Conservation (phyloP, 2,797 vertebrate species). For the Gouania willdenowi region DNA sequence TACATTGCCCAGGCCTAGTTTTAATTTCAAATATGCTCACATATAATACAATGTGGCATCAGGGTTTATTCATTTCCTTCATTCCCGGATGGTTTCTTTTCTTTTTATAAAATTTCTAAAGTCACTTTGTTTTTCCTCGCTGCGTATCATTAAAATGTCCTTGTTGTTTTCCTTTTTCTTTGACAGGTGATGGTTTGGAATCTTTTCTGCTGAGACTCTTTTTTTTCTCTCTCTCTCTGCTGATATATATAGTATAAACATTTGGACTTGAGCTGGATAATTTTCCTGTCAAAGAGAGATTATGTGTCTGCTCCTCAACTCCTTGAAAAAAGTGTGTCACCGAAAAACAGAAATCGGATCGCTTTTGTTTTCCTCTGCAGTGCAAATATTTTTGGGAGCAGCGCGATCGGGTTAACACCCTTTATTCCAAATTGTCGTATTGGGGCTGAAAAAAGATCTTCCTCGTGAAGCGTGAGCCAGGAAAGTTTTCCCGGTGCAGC, state of each 20-base stretch:
- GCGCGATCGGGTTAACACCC: constrained; percentile 29
- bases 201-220: constrained; percentile 1
- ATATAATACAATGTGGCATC: too few species aligned
- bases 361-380: constrained; percentile 50
- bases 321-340: constrained; percentile 43
- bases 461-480: constrained; percentile 46
- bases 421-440: constrained; percentile 48
- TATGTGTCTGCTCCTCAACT: constrained; percentile 33
- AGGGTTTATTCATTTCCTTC: too few species aligned
- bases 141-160: not conserved
- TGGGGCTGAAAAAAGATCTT: constrained; percentile 49
- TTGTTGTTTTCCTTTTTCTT: constrained; percentile 3
- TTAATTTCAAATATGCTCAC: too few species aligned
- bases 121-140: too few species aligned
- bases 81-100: too few species aligned
- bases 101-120: too few species aligned
- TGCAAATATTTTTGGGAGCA: constrained; percentile 54
- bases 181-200: constrained; percentile 41
- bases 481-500: constrained; percentile 54
- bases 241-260: constrained; percentile 39
- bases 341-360: constrained; percentile 44
- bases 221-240: constrained; percentile 13
- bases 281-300: constrained; percentile 56
- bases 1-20: too few species aligned
- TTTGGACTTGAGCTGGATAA: constrained; percentile 35